Evolutionary conservation across 2,113 vertebrate species (phyloP).

Genomic region (Perccottus glenii): DNA sequence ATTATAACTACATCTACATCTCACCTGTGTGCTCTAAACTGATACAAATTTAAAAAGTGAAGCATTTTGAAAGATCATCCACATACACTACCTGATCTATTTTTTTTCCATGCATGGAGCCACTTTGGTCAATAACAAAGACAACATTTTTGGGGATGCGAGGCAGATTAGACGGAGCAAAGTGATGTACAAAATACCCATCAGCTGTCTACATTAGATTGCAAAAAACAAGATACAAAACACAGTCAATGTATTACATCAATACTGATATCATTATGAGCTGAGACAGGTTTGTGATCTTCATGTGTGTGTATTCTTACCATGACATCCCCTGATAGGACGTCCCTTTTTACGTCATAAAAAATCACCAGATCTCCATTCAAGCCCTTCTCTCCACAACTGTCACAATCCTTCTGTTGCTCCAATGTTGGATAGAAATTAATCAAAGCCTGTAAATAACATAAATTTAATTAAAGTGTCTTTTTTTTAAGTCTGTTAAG

Average conservation of each 20-base stretch:
- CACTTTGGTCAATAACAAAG: slow-evolving; percentile 91
- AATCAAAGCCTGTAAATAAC: slow-evolving; percentile 81
- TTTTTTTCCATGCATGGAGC: slow-evolving; percentile 88
- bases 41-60: background rate
- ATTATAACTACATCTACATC: too few relatives aligned
- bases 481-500: background rate
- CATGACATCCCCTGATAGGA: slow-evolving; percentile 81
- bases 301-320: slow-evolving; percentile 60
- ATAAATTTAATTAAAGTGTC: background rate
- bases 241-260: background rate
- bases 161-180: slow-evolving; percentile 84
- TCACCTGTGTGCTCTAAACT: too few relatives aligned
- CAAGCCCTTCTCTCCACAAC: slow-evolving; percentile 80
- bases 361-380: slow-evolving; percentile 87
- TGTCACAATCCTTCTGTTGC: slow-evolving; percentile 85
- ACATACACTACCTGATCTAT: slow-evolving; percentile 82
- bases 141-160: slow-evolving; percentile 89
- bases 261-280: background rate
- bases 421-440: slow-evolving; percentile 86
- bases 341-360: slow-evolving; percentile 87
- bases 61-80: background rate
- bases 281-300: background rate
- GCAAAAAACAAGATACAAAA: slow-evolving; percentile 1
- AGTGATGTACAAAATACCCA: slow-evolving; percentile 93
- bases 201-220: slow-evolving; percentile 78